phyloP scores from a whole-genome alignment of 2,888 invertebrate genomes.

The Microctonus aethiopoides region DNA sequence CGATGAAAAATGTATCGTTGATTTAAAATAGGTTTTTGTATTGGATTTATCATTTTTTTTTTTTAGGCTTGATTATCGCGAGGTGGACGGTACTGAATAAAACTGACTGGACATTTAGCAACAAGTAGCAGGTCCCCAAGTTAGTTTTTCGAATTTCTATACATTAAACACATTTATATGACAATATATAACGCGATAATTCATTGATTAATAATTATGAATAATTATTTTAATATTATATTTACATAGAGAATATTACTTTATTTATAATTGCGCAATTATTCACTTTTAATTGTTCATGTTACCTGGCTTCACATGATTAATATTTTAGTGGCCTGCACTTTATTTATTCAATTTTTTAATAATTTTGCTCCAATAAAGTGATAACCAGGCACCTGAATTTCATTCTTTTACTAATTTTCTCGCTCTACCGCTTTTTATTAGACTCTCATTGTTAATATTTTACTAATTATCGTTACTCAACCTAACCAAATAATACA shows the following conservation, averaged over 20 bases:
- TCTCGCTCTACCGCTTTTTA: not conserved
- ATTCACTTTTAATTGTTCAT: conserved; percentile 2
- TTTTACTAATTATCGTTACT: too few relatives aligned
- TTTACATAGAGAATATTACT: conserved; percentile 3
- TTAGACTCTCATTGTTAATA: too few relatives aligned
- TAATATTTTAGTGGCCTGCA: conserved; percentile 44
- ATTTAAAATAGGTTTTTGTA: conserved; percentile 28
- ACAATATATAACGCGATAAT: conserved; percentile 10
- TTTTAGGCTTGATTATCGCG: conserved; percentile 49
- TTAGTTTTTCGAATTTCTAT: conserved; percentile 50
- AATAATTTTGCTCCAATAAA: conserved; percentile 28
- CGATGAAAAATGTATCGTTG: not conserved
- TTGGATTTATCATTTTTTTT: conserved; percentile 39
- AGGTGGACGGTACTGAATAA: conserved; percentile 64
- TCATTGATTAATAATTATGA: not conserved
- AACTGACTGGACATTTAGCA: conserved; percentile 60
- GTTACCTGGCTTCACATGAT: conserved; percentile 49
- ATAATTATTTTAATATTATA: conserved; percentile 2
- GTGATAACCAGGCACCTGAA: conserved; percentile 44
- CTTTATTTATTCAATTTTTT: conserved; percentile 25
- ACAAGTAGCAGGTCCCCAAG: conserved; percentile 54
- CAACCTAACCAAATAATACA: too few relatives aligned
- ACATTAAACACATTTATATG: conserved; percentile 17
- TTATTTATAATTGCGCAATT: conserved; percentile 1
- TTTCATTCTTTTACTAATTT: conserved; percentile 49